Evolutionary conservation across 2,797 vertebrate genomes (phyloP), one percentile per base, ranked within the genome.

Genomic region (Apogon talboti): DNA sequence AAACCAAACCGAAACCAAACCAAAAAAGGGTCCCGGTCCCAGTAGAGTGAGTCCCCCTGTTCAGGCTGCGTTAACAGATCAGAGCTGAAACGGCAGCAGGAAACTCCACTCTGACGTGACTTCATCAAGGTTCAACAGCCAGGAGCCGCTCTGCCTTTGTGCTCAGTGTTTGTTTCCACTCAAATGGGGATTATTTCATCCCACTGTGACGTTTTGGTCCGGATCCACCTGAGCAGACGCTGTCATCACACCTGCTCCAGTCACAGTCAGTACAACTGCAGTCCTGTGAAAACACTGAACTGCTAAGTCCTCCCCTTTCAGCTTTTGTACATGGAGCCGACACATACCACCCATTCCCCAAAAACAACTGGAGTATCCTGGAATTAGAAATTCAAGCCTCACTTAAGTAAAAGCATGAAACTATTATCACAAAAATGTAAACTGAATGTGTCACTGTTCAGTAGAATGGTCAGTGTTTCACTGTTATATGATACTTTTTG

Each of bases 111-210:
- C 48, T 58, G 52, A 16, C 3, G 3, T 48, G 60, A 71, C 66
- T 69, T 54, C 59, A 71, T 46, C 19, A 47, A 49, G 30, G 48
- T 60, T 28, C 45, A 67, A 57, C 44, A 35, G 46, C 13, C 51
- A 9, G 71, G 40, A 66, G 40, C 35, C 3, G 65, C 66, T 66
- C 44, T 28, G 57, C 53, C 61, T 71, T 12, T 63, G 54, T 49
- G 33, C 13, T 61, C 44, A 7, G 15, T 13, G 56, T 56, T 38
- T 19, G 8, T 46, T 60, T 43, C n/a, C 67, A 11, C 52, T 15
- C 30, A 21, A 16, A 56, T n/a, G 43, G 2, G 35, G 45, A 46
- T 58, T 30, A 63, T 65, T 59, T 78, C 55, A 68, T 66, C 67
- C 53, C 18, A 30, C 37, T 2, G 55, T 41, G 35, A 58, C 6